phyloP scores from a whole-genome alignment of 2,888 invertebrate genomes.

The Erebia ligea region DNA sequence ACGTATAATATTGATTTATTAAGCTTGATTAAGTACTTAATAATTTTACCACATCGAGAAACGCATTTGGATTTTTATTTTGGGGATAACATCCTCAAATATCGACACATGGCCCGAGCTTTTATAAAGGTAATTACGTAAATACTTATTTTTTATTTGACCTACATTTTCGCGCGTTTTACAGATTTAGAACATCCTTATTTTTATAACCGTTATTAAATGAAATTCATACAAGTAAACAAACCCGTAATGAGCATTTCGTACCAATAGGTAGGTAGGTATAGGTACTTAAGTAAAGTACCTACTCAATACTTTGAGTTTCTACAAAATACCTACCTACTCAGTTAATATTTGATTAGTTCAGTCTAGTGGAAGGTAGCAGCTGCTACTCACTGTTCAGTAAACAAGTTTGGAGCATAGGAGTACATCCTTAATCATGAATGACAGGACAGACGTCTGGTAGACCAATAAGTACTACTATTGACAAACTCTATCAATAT shows the following conservation, averaged over 20 bases:
- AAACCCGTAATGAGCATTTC: too few relatives aligned
- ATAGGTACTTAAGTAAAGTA: too few relatives aligned
- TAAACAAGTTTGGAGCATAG: slow-evolving; percentile 9
- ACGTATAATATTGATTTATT: slow-evolving; percentile 5
- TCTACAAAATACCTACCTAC: background rate
- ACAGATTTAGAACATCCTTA: background rate
- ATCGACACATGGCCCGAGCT: slow-evolving; percentile 2
- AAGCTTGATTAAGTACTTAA: slow-evolving; percentile 3
- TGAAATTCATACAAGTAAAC: too few relatives aligned
- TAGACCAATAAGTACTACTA: background rate
- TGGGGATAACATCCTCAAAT: background rate
- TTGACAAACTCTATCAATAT: too few relatives aligned
- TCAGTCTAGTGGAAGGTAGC: slow-evolving; percentile 16
- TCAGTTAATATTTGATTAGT: slow-evolving; percentile 18
- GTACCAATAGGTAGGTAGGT: too few relatives aligned
- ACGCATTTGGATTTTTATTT: slow-evolving; percentile 1
- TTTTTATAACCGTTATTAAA: background rate
- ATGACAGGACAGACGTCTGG: slow-evolving; percentile 6
- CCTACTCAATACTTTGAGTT: background rate
- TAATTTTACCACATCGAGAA: slow-evolving; percentile 2
- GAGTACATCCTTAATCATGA: slow-evolving; percentile 6
- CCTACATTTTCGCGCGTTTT: background rate
- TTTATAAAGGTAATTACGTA: background rate
- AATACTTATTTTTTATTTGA: background rate
- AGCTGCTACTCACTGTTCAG: background rate